Conservation (phyloP, 2,888 invertebrate species). For the Agriopis marginaria region DNA sequence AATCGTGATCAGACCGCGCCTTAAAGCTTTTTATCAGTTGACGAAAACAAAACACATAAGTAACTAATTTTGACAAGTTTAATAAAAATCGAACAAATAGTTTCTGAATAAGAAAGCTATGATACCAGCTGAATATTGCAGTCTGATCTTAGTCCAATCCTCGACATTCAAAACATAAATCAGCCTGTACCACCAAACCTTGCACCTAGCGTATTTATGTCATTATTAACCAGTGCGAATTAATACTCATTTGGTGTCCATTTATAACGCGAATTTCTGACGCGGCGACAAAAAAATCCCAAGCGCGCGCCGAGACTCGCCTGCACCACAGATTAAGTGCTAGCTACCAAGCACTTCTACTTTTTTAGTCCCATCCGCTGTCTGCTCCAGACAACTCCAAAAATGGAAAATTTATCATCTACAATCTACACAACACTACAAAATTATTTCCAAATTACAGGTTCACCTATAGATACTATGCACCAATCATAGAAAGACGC, state of each 20-base stretch:
- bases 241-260: slow-evolving; percentile 84
- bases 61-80: too few relatives aligned
- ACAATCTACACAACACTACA: slow-evolving; percentile 12
- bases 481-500: slow-evolving; percentile 61
- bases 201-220: slow-evolving; percentile 83
- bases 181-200: slow-evolving; percentile 67
- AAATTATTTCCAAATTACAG: slow-evolving; percentile 5
- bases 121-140: too few relatives aligned
- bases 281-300: slow-evolving; percentile 64
- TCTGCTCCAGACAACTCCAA: slow-evolving; percentile 22
- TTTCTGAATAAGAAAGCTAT: too few relatives aligned
- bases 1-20: too few relatives aligned
- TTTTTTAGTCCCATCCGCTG: slow-evolving; percentile 25
- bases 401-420: slow-evolving; percentile 43
- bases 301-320: slow-evolving; percentile 56
- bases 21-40: too few relatives aligned
- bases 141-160: too few relatives aligned
- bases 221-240: slow-evolving; percentile 85
- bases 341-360: slow-evolving; percentile 42
- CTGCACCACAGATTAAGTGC: slow-evolving; percentile 5
- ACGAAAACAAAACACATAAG: too few relatives aligned
- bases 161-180: slow-evolving; percentile 14
- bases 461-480: slow-evolving; percentile 31
- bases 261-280: slow-evolving; percentile 76
- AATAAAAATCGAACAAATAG: too few relatives aligned